Percentiles rank a stretch among this genome's conserved stretches.
phyloP scores from a whole-genome alignment of 2,888 invertebrate genomes.

The Dioctria rufipes region DNA sequence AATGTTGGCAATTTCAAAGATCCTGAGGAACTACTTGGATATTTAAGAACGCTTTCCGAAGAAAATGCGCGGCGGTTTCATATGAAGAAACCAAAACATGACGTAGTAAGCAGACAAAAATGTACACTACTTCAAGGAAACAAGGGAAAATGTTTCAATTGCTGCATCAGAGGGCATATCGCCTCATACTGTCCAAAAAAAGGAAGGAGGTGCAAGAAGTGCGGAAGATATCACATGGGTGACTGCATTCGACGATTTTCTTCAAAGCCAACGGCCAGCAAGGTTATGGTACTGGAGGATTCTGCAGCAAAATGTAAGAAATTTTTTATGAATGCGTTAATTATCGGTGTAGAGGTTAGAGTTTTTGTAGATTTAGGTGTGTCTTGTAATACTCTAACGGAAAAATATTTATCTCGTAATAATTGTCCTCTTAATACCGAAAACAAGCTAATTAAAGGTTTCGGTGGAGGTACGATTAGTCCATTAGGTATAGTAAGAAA shows the following conservation, averaged over 20 bases:
- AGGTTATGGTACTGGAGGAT: background rate
- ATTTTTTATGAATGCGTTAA: conserved; percentile 39
- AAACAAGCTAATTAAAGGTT: conserved; percentile 41
- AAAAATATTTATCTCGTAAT: conserved; percentile 14
- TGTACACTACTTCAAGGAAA: background rate
- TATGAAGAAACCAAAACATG: background rate
- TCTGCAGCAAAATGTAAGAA: conserved; percentile 15
- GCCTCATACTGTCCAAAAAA: background rate
- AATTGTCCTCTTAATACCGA: background rate
- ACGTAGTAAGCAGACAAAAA: background rate
- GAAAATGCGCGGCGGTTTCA: background rate
- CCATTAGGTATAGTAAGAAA: background rate
- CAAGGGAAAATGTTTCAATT: background rate
- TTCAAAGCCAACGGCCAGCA: background rate
- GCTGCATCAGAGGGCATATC: background rate
- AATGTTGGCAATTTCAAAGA: conserved; percentile 44
- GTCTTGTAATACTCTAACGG: conserved; percentile 14
- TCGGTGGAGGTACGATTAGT: conserved; percentile 35
- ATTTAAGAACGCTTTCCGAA: conserved; percentile 28
- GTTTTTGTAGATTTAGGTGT: conserved; percentile 49
- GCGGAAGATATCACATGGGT: background rate
- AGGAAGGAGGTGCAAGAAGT: background rate
- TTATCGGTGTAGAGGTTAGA: conserved; percentile 15
- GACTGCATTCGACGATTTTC: background rate
- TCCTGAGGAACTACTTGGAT: conserved; percentile 46